A percentile compares a stretch with the other conserved stretches of the same genome.
These are phyloP conservation scores for Euschistus heros DNA, from an alignment of 1,140 invertebrate genomes.

Conservation along the genomic window DNA sequence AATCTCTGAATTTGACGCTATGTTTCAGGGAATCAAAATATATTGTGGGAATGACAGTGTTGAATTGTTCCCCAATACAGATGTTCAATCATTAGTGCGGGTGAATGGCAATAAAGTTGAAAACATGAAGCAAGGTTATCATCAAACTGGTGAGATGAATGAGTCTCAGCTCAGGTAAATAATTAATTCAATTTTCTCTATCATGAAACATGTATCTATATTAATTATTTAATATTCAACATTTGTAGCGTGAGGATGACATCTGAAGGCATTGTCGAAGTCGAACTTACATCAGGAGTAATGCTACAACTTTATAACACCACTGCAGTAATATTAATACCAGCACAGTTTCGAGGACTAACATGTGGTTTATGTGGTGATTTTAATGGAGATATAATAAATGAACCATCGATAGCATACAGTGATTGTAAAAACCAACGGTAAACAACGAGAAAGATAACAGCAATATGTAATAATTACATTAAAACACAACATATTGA, in stretches of 20 bases:
- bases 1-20: too few relatives aligned
- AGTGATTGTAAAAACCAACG: constrained; percentile 9
- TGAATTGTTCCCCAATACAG: not conserved
- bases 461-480: too few relatives aligned
- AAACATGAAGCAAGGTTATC: constrained; percentile 13
- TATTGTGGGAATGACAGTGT: constrained; percentile 2
- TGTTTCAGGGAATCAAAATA: constrained; percentile 1
- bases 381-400: constrained; percentile 32
- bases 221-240: too few relatives aligned
- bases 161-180: not conserved
- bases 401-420: constrained; percentile 27
- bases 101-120: constrained; percentile 19
- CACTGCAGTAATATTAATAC: constrained; percentile 30
- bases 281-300: constrained; percentile 30
- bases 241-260: constrained; percentile 25
- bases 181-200: too few relatives aligned
- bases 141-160: not conserved
- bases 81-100: not conserved
- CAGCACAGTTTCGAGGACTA: constrained; percentile 29
- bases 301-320: constrained; percentile 31
- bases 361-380: constrained; percentile 33
- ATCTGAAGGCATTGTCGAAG: constrained; percentile 29
- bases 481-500: too few relatives aligned
- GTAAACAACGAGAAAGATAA: too few relatives aligned
- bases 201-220: too few relatives aligned